Conservation (phyloP, 2,113 vertebrate genomes). For the Grantiella picta region DNA sequence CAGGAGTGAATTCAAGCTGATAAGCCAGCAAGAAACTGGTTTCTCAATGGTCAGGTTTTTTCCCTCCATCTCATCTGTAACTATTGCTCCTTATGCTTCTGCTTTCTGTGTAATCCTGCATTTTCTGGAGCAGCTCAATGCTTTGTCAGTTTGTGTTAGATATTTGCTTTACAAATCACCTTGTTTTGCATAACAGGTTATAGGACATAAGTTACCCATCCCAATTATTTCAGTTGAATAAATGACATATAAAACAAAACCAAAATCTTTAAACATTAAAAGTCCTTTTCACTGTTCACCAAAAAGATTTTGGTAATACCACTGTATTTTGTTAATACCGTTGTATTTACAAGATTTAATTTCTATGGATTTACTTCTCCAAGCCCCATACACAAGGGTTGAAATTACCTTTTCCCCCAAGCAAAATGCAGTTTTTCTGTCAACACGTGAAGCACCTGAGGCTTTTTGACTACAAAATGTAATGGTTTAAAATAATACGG, state of each 20-base stretch:
- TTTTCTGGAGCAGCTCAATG: not conserved
- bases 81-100: not conserved
- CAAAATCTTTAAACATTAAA: not conserved
- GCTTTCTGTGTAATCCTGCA: rapidly evolving
- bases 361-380: not conserved
- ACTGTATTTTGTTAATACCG: not conserved
- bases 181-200: not conserved
- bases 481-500: not conserved
- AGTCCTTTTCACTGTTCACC: not conserved
- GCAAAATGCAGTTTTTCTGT: not conserved
- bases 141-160: not conserved
- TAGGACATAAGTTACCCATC: not conserved
- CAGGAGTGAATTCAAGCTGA: not conserved
- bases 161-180: not conserved
- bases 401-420: not conserved
- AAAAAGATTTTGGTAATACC: not conserved
- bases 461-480: not conserved
- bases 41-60: not conserved
- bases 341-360: not conserved
- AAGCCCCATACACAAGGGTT: not conserved
- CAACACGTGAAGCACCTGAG: not conserved
- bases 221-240: not conserved
- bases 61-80: not conserved
- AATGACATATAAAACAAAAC: not conserved
- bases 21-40: not conserved